phyloP scores from a whole-genome alignment of 1,140 invertebrate genomes.

The Drosophila fuyamai region DNA sequence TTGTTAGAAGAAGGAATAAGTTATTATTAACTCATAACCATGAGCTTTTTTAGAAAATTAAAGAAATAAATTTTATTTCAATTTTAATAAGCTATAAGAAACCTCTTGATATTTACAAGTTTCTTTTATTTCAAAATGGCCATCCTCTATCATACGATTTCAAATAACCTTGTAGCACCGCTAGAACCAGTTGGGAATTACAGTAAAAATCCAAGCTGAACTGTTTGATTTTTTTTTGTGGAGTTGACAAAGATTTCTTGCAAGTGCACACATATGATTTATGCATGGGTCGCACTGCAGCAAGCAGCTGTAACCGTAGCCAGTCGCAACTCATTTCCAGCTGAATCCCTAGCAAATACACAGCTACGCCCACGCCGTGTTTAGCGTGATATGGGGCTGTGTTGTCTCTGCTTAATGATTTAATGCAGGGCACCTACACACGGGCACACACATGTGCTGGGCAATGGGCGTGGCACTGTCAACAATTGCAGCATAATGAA shows the following conservation, averaged over 20 bases:
- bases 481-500: slow-evolving; percentile 72
- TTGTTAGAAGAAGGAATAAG: too few relatives aligned
- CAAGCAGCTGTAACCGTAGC: slow-evolving; percentile 21
- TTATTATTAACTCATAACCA: too few relatives aligned
- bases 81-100: too few relatives aligned
- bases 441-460: slow-evolving; percentile 40
- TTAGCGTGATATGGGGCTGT: slow-evolving; percentile 12
- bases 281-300: slow-evolving; percentile 52
- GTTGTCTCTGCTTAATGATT: slow-evolving; percentile 66
- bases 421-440: slow-evolving; percentile 66
- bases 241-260: neutral
- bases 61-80: too few relatives aligned
- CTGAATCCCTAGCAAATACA: slow-evolving; percentile 11
- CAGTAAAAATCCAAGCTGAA: too few relatives aligned
- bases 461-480: slow-evolving; percentile 44
- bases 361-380: neutral
- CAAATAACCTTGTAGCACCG: neutral
- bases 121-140: neutral
- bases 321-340: slow-evolving; percentile 35
- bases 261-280: slow-evolving; percentile 51
- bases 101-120: too few relatives aligned
- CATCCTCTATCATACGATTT: neutral
- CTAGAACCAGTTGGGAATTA: neutral
- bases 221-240: neutral
- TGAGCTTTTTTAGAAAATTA: too few relatives aligned